These are phyloP conservation scores for Tokudaia muenninki DNA, from an alignment of 2,797 vertebrate genomes.

Conservation along the genomic window DNA sequence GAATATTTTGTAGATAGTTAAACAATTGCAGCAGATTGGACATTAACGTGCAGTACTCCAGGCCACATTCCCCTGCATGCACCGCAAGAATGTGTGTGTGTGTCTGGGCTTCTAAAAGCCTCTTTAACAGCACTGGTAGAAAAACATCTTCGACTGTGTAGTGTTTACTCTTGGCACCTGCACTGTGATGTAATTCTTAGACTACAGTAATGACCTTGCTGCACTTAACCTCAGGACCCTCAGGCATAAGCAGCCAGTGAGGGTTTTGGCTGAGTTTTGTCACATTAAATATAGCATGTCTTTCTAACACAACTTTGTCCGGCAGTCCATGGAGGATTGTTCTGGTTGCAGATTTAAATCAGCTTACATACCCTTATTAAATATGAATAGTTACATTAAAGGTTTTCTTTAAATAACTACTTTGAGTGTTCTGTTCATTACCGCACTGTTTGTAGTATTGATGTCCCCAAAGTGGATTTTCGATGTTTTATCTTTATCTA, in stretches of 20 bases:
- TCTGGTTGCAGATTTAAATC: neutral
- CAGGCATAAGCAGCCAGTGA: neutral
- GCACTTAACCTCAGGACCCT: neutral
- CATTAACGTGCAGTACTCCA: slow-evolving; percentile 2
- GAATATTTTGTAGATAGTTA: slow-evolving; percentile 9
- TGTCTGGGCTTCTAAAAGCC: slow-evolving; percentile 69
- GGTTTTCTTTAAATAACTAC: neutral
- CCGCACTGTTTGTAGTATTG: neutral
- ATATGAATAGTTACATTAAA: neutral
- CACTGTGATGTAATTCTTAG: neutral
- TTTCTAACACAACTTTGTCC: neutral
- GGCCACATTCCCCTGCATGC: slow-evolving; percentile 65
- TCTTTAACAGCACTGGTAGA: slow-evolving; percentile 52
- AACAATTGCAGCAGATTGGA: slow-evolving; percentile 60
- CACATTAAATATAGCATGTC: neutral
- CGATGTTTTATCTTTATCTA: neutral
- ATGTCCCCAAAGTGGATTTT: neutral
- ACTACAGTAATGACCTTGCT: neutral
- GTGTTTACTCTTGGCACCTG: slow-evolving; percentile 55
- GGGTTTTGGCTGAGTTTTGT: slow-evolving; percentile 3
- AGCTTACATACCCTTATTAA: neutral
- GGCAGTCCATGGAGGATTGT: neutral
- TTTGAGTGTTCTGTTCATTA: neutral
- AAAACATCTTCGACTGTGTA: neutral
- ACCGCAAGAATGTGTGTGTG: slow-evolving; percentile 52